These are phyloP conservation scores for Sinodicranocentrus sp. DNA, from an alignment of 2,888 invertebrate species.

Conservation along the genomic window DNA sequence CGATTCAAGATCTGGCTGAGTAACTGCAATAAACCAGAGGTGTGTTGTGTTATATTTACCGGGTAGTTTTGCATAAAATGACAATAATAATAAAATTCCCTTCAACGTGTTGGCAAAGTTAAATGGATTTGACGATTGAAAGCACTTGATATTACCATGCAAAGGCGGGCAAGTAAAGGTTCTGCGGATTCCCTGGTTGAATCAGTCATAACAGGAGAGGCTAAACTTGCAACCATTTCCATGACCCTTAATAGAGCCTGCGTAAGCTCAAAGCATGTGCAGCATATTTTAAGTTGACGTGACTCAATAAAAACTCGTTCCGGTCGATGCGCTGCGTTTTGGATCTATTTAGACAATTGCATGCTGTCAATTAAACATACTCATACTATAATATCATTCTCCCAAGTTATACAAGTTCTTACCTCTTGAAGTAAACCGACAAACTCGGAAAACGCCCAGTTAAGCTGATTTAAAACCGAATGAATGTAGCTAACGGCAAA, in stretches of 20 bases:
- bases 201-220: slow-evolving; percentile 84
- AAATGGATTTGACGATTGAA: too few species aligned
- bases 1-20: slow-evolving; percentile 89
- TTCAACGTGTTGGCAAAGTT: too few species aligned
- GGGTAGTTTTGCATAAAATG: too few species aligned
- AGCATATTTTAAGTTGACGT: slow-evolving; percentile 88
- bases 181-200: slow-evolving; percentile 84
- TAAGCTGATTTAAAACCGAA: slow-evolving; percentile 88
- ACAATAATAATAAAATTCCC: too few species aligned
- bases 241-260: slow-evolving; percentile 87
- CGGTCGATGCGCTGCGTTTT: slow-evolving; percentile 82
- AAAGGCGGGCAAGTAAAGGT: slow-evolving; percentile 85
- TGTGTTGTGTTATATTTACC: too few species aligned
- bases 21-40: slow-evolving; percentile 80
- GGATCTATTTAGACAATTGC: slow-evolving; percentile 80
- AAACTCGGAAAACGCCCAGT: slow-evolving; percentile 94
- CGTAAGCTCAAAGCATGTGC: slow-evolving; percentile 90
- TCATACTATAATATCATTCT: too few species aligned
- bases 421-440: slow-evolving; percentile 91
- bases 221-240: slow-evolving; percentile 87
- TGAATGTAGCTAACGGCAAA: slow-evolving; percentile 86
- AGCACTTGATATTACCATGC: too few species aligned
- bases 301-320: slow-evolving; percentile 84
- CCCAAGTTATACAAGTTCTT: slow-evolving; percentile 45
- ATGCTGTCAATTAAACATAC: not conserved